Evolutionary conservation across 2,888 invertebrate genomes (phyloP).

Genomic region (Elmis aenea): DNA sequence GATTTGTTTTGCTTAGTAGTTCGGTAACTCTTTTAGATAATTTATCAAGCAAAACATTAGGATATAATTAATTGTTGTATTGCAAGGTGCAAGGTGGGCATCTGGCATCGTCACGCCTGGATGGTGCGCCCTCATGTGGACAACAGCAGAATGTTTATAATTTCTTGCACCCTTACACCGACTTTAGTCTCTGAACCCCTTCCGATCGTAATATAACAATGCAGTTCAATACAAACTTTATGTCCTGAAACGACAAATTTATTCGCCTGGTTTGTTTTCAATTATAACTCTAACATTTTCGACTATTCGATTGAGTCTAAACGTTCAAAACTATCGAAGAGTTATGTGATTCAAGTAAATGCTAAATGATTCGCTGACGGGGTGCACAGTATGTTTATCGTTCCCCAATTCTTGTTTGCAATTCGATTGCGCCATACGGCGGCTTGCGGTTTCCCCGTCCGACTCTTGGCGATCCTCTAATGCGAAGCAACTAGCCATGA

Average conservation of each 20-base stretch:
- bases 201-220: constrained; percentile 22
- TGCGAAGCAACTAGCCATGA: constrained; percentile 18
- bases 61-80: no score
- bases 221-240: constrained; percentile 26
- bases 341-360: constrained; percentile 15
- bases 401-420: no score
- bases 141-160: constrained; percentile 23
- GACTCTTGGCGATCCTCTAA: no score
- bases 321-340: constrained; percentile 11
- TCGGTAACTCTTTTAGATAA: no score
- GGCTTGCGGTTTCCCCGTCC: constrained; percentile 7
- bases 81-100: constrained; percentile 27
- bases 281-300: constrained; percentile 23
- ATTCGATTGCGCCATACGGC: constrained; percentile 9
- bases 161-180: constrained; percentile 26
- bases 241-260: constrained; percentile 28
- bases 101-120: constrained; percentile 29
- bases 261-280: constrained; percentile 22
- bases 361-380: constrained; percentile 17
- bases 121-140: constrained; percentile 22
- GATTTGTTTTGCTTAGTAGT: no score
- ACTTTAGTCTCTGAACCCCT: constrained; percentile 28
- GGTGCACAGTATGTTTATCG: no score
- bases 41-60: no score
- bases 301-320: constrained; percentile 19